A percentile compares a stretch with the other conserved stretches of the same genome.
Evolutionary conservation across 2,888 invertebrate genomes (phyloP).

Genomic region (Apamea monoglypha): DNA sequence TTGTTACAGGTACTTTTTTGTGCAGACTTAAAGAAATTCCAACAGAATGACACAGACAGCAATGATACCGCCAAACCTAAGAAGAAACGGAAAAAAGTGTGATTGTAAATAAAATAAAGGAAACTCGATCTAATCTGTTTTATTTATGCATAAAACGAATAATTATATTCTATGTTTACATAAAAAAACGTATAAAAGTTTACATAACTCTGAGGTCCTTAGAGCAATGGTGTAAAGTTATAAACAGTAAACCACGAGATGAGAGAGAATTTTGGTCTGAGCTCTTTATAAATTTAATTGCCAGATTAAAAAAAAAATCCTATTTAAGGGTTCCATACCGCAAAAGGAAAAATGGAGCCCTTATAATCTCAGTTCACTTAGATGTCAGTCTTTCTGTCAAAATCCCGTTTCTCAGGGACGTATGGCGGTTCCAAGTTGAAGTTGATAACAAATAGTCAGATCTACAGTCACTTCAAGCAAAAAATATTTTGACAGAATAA

Average conservation of each 20-base stretch:
- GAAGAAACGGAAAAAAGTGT: conserved; percentile 74
- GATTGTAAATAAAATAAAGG: conserved; percentile 31
- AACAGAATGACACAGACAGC: conserved; percentile 77
- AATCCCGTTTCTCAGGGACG: no score
- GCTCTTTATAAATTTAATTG: not conserved
- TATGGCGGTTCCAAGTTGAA: not conserved
- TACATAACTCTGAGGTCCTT: conserved; percentile 25
- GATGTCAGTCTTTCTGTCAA: not conserved
- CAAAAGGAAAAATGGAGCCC: not conserved
- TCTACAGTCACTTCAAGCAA: not conserved
- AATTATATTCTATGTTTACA: conserved; percentile 51
- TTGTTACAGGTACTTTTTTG: conserved; percentile 93
- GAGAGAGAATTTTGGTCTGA: not conserved
- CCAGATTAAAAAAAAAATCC: not conserved
- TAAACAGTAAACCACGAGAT: not conserved
- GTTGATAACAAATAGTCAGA: not conserved
- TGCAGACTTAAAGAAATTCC: conserved; percentile 94
- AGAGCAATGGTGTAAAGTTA: not conserved
- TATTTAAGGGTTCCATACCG: not conserved
- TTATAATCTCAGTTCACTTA: not conserved
- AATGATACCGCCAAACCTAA: conserved; percentile 76
- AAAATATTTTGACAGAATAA: not conserved
- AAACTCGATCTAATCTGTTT: conserved; percentile 37
- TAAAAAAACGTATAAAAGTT: conserved; percentile 73
- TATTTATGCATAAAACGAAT: conserved; percentile 46